phyloP scores from a whole-genome alignment of 2,113 vertebrate genomes.

The Corapipo altera region DNA sequence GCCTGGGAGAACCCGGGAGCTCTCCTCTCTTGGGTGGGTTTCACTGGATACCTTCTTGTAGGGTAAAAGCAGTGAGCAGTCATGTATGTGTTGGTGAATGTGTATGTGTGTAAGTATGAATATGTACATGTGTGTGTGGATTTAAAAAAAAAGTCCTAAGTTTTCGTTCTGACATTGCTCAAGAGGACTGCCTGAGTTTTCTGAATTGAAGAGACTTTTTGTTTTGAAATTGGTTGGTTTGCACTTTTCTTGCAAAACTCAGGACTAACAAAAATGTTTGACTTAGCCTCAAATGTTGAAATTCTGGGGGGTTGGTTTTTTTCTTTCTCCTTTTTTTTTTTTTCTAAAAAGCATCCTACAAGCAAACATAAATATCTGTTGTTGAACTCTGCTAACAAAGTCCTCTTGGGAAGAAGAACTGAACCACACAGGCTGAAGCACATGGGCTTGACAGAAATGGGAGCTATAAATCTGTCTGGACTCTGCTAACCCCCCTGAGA shows the following conservation, averaged over 20 bases:
- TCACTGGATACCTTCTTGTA: background rate
- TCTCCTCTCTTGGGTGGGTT: background rate
- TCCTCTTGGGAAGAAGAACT: background rate
- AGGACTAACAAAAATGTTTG: background rate
- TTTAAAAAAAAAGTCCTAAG: background rate
- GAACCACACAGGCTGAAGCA: background rate
- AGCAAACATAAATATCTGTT: background rate
- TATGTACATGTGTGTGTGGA: background rate
- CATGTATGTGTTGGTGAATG: accelerated
- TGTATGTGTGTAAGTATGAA: background rate
- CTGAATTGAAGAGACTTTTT: background rate
- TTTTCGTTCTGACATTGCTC: background rate
- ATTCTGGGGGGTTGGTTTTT: background rate
- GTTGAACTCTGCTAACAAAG: background rate
- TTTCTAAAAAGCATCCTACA: background rate
- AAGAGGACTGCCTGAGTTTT: background rate
- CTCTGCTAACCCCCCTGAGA: background rate
- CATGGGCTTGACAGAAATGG: background rate
- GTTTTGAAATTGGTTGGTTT: background rate
- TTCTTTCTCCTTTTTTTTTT: accelerated
- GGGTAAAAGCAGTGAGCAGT: background rate
- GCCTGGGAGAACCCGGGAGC: background rate
- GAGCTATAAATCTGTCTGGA: background rate
- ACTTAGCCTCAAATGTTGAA: background rate
- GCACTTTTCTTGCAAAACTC: background rate